A percentile compares a stretch with the other conserved stretches of the same genome.
Evolutionary conservation across 53 echinoderm and acorn worm genomes (phyloP).

Genomic region (Temnopleurus reevesii): DNA sequence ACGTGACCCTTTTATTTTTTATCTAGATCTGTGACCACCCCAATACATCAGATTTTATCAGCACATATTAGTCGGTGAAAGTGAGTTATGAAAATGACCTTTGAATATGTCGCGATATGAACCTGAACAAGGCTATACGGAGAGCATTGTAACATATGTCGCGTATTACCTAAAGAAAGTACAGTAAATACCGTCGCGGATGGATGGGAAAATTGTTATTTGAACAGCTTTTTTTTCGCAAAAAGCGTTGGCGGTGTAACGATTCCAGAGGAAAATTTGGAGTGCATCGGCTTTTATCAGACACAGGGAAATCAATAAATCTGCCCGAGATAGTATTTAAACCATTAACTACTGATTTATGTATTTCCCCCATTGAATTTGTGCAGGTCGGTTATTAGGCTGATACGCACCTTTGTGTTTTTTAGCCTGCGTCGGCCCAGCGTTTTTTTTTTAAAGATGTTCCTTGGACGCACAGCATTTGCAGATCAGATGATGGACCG

Average conservation of each 20-base stretch:
- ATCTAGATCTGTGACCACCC: too few species aligned
- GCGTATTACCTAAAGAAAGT: background rate
- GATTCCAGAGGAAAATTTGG: background rate
- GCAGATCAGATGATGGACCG: too few species aligned
- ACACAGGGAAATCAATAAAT: background rate
- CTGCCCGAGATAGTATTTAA: too few species aligned
- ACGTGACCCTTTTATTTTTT: too few species aligned
- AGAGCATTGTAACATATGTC: slow-evolving; percentile 12
- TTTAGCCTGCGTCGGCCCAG: too few species aligned
- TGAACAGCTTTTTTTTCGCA: slow-evolving; percentile 8
- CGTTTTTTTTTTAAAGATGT: too few species aligned
- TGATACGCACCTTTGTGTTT: too few species aligned
- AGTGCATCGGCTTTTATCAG: background rate
- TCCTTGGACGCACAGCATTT: too few species aligned
- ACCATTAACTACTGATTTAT: too few species aligned
- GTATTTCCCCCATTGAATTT: too few species aligned
- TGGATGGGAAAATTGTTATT: background rate
- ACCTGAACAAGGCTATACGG: too few species aligned
- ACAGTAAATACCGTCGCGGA: background rate
- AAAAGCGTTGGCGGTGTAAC: background rate
- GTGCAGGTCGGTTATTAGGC: too few species aligned
- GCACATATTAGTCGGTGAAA: background rate
- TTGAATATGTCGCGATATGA: slow-evolving; percentile 7
- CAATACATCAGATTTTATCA: slow-evolving; percentile 8
- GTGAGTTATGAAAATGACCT: slow-evolving; percentile 13